A percentile compares a stretch with the other conserved stretches of the same genome.
Evolutionary conservation across 2,113 vertebrate species (phyloP).

Genomic region (Monopterus albus): DNA sequence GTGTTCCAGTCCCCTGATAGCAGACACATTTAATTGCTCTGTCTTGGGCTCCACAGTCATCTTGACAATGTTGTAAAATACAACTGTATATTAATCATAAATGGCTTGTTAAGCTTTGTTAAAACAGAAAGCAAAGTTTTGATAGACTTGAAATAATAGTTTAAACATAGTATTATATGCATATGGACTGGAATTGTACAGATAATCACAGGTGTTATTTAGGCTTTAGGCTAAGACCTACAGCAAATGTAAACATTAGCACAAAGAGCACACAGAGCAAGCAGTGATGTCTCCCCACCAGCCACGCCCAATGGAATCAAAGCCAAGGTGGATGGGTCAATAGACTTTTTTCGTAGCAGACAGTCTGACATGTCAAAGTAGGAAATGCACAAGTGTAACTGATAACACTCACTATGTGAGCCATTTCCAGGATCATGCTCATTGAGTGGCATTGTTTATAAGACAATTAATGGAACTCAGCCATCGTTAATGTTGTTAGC

Average conservation of each 20-base stretch:
- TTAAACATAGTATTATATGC: background rate
- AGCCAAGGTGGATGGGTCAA: background rate
- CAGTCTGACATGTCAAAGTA: too few relatives aligned
- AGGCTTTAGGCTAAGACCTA: background rate
- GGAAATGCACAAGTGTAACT: too few relatives aligned
- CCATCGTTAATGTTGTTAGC: too few relatives aligned
- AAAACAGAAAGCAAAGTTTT: conserved; percentile 7
- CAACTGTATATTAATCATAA: conserved; percentile 43
- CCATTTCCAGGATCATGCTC: too few relatives aligned
- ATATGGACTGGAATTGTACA: background rate
- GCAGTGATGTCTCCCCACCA: background rate
- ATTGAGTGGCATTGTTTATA: too few relatives aligned
- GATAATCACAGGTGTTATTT: background rate
- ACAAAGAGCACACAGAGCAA: background rate
- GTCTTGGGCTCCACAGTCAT: conserved; percentile 64
- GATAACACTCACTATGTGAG: too few relatives aligned
- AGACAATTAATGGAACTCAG: too few relatives aligned
- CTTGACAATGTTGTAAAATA: conserved; percentile 63
- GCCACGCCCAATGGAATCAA: too few relatives aligned
- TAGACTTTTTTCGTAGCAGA: too few relatives aligned
- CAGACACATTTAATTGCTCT: conserved; percentile 76
- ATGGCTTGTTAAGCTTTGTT: conserved; percentile 26
- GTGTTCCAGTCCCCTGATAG: conserved; percentile 72
- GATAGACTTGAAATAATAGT: conserved; percentile 15
- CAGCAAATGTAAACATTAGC: conserved; percentile 7